Evolutionary conservation across 2,888 invertebrate genomes (phyloP).

Genomic region (Diarsia mendica): DNA sequence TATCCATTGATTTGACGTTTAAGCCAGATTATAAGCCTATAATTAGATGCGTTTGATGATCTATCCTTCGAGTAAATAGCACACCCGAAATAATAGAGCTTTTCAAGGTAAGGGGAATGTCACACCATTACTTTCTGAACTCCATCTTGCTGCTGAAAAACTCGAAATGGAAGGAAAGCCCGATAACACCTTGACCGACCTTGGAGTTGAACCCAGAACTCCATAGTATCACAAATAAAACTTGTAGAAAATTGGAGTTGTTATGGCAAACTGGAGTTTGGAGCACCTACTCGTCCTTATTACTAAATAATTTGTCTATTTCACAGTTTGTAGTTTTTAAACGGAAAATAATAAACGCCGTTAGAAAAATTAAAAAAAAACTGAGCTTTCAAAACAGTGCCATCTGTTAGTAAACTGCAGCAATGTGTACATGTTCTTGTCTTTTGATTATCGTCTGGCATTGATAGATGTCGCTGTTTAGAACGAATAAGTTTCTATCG

Average conservation of each 20-base stretch:
- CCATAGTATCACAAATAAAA: not conserved
- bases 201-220: not conserved
- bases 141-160: not conserved
- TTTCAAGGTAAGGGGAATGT: not conserved
- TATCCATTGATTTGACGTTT: too few species aligned
- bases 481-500: rapidly evolving
- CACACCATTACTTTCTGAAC: not conserved
- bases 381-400: not conserved
- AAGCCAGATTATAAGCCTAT: too few species aligned
- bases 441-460: not conserved
- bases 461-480: conserved; percentile 37
- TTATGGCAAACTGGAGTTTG: not conserved
- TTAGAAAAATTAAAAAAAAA: not conserved
- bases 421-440: not conserved
- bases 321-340: not conserved
- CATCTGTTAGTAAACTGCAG: conserved; percentile 16
- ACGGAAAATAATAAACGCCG: not conserved
- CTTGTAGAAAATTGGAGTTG: not conserved
- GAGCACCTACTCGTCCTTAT: not conserved
- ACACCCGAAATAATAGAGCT: too few species aligned
- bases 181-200: not conserved
- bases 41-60: too few species aligned
- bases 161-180: not conserved
- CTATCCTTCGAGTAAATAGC: too few species aligned
- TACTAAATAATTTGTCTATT: not conserved